These are phyloP conservation scores for Exocentrus adspersus DNA, from an alignment of 2,888 invertebrate species.

Conservation along the genomic window DNA sequence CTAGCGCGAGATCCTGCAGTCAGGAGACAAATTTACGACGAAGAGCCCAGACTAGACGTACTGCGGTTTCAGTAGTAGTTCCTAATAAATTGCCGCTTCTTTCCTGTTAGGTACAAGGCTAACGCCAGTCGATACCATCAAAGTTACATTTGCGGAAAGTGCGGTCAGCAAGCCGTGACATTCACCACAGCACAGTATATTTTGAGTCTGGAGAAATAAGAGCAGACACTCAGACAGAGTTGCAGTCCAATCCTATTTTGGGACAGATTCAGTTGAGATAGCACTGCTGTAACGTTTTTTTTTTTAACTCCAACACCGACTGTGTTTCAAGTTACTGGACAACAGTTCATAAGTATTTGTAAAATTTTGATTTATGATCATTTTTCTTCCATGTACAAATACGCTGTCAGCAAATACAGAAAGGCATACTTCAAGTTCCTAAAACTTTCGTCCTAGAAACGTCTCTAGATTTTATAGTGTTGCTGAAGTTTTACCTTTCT, in stretches of 20 bases:
- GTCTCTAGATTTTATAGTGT: too few relatives aligned
- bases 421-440: too few relatives aligned
- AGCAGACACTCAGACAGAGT: neutral
- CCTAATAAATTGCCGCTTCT: conserved; percentile 32
- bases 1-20: neutral
- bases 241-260: too few relatives aligned
- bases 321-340: too few relatives aligned
- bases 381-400: too few relatives aligned
- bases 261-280: too few relatives aligned
- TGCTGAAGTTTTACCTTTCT: neutral
- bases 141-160: conserved; percentile 29
- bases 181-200: conserved; percentile 20
- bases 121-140: conserved; percentile 22
- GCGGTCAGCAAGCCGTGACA: conserved; percentile 26
- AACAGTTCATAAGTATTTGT: too few relatives aligned
- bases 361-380: too few relatives aligned
- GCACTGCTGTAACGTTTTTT: too few relatives aligned
- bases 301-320: too few relatives aligned
- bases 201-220: conserved; percentile 2
- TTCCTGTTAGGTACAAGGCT: conserved; percentile 24
- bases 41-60: conserved; percentile 28
- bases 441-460: too few relatives aligned
- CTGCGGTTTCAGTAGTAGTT: conserved; percentile 35
- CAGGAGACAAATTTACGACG: conserved; percentile 23
- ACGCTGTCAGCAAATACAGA: too few relatives aligned